Base-by-base conservation (phyloP, 2,888 invertebrate species). In the Campaea margaritaria region DNA sequence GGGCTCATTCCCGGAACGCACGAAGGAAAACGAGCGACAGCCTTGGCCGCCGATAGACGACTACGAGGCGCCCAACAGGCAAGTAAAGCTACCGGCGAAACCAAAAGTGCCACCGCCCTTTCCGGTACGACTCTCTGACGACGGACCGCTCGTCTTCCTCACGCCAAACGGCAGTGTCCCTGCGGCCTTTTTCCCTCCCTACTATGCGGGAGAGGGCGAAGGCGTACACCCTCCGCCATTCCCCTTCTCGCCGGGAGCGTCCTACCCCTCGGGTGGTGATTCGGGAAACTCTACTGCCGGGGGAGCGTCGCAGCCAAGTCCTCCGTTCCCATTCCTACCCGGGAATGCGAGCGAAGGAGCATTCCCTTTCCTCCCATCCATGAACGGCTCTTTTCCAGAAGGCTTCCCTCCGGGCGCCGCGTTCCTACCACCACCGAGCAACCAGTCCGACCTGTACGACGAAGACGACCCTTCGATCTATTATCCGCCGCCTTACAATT, bases 401-500 rank as follows among this genome's bases (percentile, higher is more conserved):
- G 83, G 93, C 86, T 89, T 89, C 86, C 83, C 93, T 82, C 87
- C 93, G 93, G 90, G 93, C 87, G 91, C 92, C 83, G 91, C 89
- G 72, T 93, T 93, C 86, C 93, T 93, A 87, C 93, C 93, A 92
- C 96, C 96, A 81, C 96, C 95, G 69, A 95, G 95, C 76, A 96
- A 95, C 89, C 94, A 94, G 73, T 94, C 95, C 64, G 96, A 96
- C 80, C 94, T 95, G 71, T 95, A 96, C 90, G 97, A 97, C 93
- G 97, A 96, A 91, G 97, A 97, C 90, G 97, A 97, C 93, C 97
- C 97, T 76, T 96, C 97, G 72, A 95, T 97, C 55, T 97, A 97
- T 81, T 97, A 97, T 93, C 97, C 97, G 76, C 97, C 97, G 79
- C 97, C 97, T 12, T 97, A 97, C 93, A 97, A 96, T 86, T 96